phyloP scores from a whole-genome alignment of 1,140 invertebrate genomes.

The Tenebrio molitor region DNA sequence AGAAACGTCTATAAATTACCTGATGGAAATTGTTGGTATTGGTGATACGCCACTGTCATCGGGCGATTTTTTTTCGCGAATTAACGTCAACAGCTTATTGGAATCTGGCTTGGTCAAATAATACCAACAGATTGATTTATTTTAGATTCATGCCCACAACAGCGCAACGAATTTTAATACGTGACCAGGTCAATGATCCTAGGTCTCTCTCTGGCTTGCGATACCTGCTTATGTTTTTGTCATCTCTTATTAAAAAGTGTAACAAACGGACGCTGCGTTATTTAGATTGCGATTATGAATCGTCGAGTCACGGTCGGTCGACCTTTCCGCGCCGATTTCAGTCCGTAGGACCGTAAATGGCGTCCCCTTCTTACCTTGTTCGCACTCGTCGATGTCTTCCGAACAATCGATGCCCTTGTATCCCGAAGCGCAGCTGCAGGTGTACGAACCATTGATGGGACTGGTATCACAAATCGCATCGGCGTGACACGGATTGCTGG shows the following conservation, averaged over 20 bases:
- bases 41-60: neutral
- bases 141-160: slow-evolving; percentile 31
- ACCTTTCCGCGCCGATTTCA: too few relatives aligned
- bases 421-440: slow-evolving; percentile 93
- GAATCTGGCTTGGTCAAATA: slow-evolving; percentile 7
- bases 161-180: slow-evolving; percentile 39
- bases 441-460: slow-evolving; percentile 94
- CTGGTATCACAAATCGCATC: slow-evolving; percentile 96
- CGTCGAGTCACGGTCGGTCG: too few relatives aligned
- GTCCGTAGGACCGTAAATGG: too few relatives aligned
- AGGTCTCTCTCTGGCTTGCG: neutral
- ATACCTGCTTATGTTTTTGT: slow-evolving; percentile 1
- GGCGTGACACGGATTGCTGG: slow-evolving; percentile 94
- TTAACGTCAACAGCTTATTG: neutral
- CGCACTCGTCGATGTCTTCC: slow-evolving; percentile 95
- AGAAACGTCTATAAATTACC: neutral
- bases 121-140: slow-evolving; percentile 35
- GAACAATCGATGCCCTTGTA: slow-evolving; percentile 94
- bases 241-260: neutral
- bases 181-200: slow-evolving; percentile 32
- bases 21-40: neutral
- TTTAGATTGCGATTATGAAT: too few relatives aligned
- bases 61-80: neutral
- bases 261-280: too few relatives aligned
- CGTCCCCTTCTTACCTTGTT: slow-evolving; percentile 79